Evolutionary conservation across 2,113 vertebrate species (phyloP).

Genomic region (Lasiurus borealis): DNA sequence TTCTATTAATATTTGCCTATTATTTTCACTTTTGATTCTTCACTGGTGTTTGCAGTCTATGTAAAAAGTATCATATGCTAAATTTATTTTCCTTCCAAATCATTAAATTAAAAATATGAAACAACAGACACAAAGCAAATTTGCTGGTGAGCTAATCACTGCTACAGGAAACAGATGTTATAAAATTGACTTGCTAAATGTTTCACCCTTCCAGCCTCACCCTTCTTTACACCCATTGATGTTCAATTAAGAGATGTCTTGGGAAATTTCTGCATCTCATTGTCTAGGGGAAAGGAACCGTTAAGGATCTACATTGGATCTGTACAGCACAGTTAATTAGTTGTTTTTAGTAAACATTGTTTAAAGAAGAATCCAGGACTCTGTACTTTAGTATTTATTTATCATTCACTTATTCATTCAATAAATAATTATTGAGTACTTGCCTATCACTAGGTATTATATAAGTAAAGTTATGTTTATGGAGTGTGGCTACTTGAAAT

Average conservation of each 20-base stretch:
- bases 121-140: neutral
- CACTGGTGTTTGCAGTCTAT: neutral
- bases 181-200: constrained; percentile 28
- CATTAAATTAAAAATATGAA: constrained; percentile 54
- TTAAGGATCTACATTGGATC: neutral
- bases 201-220: neutral
- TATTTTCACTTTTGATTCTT: constrained; percentile 4
- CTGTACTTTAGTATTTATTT: neutral
- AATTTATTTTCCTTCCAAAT: constrained; percentile 50
- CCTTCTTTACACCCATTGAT: neutral
- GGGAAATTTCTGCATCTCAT: neutral
- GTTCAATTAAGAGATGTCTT: neutral
- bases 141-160: neutral
- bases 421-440: neutral
- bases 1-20: neutral
- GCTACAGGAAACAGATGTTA: constrained; percentile 5
- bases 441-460: neutral
- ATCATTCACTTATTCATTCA: neutral
- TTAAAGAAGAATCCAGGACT: neutral
- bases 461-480: neutral
- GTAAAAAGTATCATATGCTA: neutral
- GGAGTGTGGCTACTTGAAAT: neutral
- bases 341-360: neutral
- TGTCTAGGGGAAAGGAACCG: neutral
- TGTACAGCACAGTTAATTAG: neutral